Evolutionary conservation across 2,113 vertebrate species (phyloP), one percentile per base, ranked within the genome.

Genomic region (human (Homo sapiens)): DNA sequence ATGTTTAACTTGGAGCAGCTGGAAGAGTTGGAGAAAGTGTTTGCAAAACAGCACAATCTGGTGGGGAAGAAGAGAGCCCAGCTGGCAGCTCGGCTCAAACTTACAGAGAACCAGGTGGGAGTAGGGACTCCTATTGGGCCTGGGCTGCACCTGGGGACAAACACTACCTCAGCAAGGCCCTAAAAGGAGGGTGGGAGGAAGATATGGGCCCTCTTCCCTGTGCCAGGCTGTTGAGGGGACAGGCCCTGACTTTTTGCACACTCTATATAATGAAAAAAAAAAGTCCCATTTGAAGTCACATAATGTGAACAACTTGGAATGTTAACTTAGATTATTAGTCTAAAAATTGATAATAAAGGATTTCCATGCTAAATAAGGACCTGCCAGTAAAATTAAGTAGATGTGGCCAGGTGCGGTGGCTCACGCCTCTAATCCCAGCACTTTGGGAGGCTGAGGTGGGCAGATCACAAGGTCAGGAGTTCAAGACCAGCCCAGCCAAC

Each of bases 1-100:
- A 98, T 99, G 32, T 99, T 99, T 96, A 99, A 98, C 45, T 96
- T 98, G 6, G 98, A 99, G 96, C 99, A 99, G 98, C 98, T 99
- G 97, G 98, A 98, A 76, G 61, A 99, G 64, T 59, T 99, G 98
- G 99, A 99, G 98, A 98, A 98, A 61, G 98, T 98, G 50, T 99
- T 99, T 96, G 98, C 98, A 78, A 98, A 99, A 95, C 99, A 99
- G 97, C 99, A 99, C 83, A 99, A 99, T 96, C 98, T 99, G 97
- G 99, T 99, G 97, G 99, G 99, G 89, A 98, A 98, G 0, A 98
- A 99, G 82, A 96, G 99, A 52, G 98, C 99, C 38, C 98, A 99
- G 91, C 97, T 99, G 98, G 99, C 99, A 14, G 96, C 98, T 18
- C 98, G 96, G 0, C 98, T 99, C 93, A 98, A 98, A 14, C 99